Conservation (phyloP, 2,113 vertebrate genomes). For the Phainopepla nitens region DNA sequence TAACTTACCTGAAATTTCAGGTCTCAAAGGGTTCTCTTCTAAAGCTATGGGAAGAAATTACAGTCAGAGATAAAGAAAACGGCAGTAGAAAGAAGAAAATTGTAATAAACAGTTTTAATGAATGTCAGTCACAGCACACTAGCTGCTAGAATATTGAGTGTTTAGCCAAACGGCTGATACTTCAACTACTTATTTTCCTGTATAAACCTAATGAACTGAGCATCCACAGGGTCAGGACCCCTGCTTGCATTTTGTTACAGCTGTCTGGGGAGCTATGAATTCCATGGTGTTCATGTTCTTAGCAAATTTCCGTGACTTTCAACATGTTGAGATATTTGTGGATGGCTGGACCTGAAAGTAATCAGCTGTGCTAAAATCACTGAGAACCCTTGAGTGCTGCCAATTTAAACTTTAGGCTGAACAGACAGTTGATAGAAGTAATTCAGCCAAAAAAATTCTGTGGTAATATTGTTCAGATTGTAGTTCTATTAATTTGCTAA, state of each 20-base stretch:
- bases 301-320: conserved; percentile 13
- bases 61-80: background rate
- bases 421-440: background rate
- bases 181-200: background rate
- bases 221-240: background rate
- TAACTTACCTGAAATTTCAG: background rate
- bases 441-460: background rate
- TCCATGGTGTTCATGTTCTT: background rate
- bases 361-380: conserved; percentile 14
- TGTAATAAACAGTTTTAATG: background rate
- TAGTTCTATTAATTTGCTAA: background rate
- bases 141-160: background rate
- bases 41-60: background rate
- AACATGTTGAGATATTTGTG: conserved; percentile 3
- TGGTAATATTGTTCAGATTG: background rate
- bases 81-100: background rate
- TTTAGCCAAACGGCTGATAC: background rate
- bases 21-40: background rate
- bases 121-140: background rate
- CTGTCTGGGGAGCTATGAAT: background rate
- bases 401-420: conserved; percentile 24
- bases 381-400: background rate
- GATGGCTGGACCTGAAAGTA: background rate
- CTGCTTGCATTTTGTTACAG: background rate
- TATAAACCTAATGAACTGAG: background rate